phyloP scores from a whole-genome alignment of 2,797 vertebrate species.

The Semaprochilodus insignis region DNA sequence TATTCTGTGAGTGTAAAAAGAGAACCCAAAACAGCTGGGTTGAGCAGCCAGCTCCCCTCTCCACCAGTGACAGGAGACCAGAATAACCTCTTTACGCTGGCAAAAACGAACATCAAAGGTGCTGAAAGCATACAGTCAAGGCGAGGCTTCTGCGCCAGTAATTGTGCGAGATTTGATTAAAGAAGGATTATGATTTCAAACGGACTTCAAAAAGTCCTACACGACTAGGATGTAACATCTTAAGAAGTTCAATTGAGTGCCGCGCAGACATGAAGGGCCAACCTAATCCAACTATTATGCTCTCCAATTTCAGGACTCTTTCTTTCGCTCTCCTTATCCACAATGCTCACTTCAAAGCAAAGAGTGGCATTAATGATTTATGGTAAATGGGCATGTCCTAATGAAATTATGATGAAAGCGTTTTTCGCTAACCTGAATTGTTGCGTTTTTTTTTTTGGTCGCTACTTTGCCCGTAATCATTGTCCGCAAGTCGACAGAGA shows the following conservation, averaged over 20 bases:
- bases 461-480: constrained; percentile 32
- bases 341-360: constrained; percentile 57
- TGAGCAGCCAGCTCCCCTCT: neutral
- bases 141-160: constrained; percentile 37
- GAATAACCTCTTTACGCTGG: constrained; percentile 46
- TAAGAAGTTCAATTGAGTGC: constrained; percentile 57
- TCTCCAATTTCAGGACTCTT: constrained; percentile 39
- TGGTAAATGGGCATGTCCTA: constrained; percentile 45
- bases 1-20: constrained; percentile 21
- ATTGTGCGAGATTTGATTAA: constrained; percentile 59
- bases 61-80: constrained; percentile 36
- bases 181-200: constrained; percentile 63
- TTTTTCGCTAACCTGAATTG: constrained; percentile 56
- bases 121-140: constrained; percentile 31
- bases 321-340: constrained; percentile 53
- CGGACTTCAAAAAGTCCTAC: constrained; percentile 56
- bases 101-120: constrained; percentile 55
- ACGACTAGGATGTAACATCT: constrained; percentile 58
- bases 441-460: constrained; percentile 21
- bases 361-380: constrained; percentile 56
- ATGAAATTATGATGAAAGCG: constrained; percentile 57
- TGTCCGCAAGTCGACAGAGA: constrained; percentile 30
- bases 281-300: constrained; percentile 53
- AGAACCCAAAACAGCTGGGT: neutral
- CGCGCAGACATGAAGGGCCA: constrained; percentile 53